These are phyloP conservation scores for Epinephelus moara DNA, from an alignment of 2,113 vertebrate species.

Conservation along the genomic window DNA sequence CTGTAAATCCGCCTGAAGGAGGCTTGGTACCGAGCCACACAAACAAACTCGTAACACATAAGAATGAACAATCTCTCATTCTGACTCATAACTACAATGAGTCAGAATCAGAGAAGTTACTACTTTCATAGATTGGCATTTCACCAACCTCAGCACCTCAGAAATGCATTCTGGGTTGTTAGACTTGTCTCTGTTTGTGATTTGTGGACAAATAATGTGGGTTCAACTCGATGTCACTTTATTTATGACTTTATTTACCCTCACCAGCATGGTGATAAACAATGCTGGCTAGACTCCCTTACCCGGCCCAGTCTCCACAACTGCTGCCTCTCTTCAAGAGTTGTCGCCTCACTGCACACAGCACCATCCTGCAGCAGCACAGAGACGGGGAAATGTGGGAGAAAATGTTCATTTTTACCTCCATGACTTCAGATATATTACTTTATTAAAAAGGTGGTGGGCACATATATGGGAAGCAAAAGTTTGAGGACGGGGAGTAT, in stretches of 20 bases:
- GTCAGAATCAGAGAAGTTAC: background rate
- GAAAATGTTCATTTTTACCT: background rate
- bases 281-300: background rate
- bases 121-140: background rate
- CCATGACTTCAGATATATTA: background rate
- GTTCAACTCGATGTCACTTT: background rate
- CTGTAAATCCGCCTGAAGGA: background rate
- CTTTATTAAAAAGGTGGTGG: background rate
- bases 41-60: background rate
- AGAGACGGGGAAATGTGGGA: background rate
- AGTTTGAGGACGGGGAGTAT: background rate
- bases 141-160: background rate
- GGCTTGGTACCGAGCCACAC: background rate
- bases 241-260: slow-evolving; percentile 5
- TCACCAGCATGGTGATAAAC: background rate
- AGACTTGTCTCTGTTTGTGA: background rate
- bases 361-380: slow-evolving; percentile 86
- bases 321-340: slow-evolving; percentile 61
- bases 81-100: background rate
- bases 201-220: slow-evolving; percentile 4
- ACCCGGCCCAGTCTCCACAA: slow-evolving; percentile 73
- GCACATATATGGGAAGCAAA: background rate
- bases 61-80: background rate
- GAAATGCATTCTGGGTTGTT: background rate
- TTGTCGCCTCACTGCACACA: slow-evolving; percentile 72